A percentile compares a stretch with the other conserved stretches of the same genome.
phyloP scores from a whole-genome alignment of 23 tunicate species.

The Diplosoma virens region DNA sequence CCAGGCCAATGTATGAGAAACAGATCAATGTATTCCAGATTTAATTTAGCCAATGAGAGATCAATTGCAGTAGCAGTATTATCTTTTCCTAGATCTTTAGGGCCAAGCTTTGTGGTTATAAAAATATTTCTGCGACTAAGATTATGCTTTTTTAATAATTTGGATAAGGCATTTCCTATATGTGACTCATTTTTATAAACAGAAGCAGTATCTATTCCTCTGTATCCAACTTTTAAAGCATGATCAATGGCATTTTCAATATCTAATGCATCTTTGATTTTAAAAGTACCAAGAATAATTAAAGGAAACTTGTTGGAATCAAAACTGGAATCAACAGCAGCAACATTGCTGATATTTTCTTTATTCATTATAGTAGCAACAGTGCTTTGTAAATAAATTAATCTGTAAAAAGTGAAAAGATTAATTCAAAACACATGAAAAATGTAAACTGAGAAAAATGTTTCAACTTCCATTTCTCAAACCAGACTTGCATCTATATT shows the following conservation, averaged over 20 bases:
- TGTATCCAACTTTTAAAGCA: constrained; percentile 58
- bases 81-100: constrained; percentile 46
- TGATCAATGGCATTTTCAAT: constrained; percentile 34
- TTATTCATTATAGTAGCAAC: no score
- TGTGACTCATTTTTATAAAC: constrained; percentile 74
- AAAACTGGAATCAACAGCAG: no score
- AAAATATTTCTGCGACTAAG: constrained; percentile 62
- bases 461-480: no score
- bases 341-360: no score
- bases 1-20: constrained; percentile 94
- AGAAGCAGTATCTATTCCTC: constrained; percentile 80
- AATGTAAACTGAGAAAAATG: no score
- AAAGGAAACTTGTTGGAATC: constrained; percentile 42
- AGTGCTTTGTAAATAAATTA: no score
- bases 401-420: no score
- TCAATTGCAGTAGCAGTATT: constrained; percentile 33
- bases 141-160: constrained; percentile 39
- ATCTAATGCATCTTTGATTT: constrained; percentile 37
- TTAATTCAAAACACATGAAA: no score
- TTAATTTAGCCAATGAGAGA: constrained; percentile 40
- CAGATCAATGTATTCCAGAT: constrained; percentile 59
- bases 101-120: constrained; percentile 80
- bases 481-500: no score
- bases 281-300: constrained; percentile 62
- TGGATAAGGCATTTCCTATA: constrained; percentile 51